Evolutionary conservation across 2,888 invertebrate species (phyloP).

Genomic region (Scrobipalpa atriplicella): DNA sequence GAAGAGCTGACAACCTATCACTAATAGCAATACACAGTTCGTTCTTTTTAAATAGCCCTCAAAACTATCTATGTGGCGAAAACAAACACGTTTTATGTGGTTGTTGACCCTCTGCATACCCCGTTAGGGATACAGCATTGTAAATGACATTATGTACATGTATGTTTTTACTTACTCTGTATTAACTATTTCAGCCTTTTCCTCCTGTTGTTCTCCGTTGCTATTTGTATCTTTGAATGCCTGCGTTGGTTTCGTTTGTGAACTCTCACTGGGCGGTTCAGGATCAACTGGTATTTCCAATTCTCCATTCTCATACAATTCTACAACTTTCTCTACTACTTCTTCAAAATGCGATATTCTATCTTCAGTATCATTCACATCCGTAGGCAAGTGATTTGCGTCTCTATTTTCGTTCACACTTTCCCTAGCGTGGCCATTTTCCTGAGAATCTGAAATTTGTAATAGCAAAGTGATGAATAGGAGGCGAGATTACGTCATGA

Average conservation of each 20-base stretch:
- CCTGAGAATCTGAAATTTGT: constrained; percentile 43
- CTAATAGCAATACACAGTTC: no score
- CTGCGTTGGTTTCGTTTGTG: background rate
- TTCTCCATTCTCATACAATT: constrained; percentile 38
- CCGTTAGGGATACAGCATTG: no score
- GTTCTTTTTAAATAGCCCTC: no score
- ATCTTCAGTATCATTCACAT: constrained; percentile 41
- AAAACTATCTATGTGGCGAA: no score
- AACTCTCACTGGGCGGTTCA: background rate
- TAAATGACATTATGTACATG: background rate
- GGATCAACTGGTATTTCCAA: background rate
- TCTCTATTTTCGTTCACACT: constrained; percentile 29
- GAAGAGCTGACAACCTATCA: no score
- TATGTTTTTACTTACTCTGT: constrained; percentile 15
- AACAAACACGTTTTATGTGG: no score
- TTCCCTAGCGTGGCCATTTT: constrained; percentile 38
- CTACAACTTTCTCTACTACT: constrained; percentile 64
- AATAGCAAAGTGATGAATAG: constrained; percentile 16
- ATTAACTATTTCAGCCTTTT: background rate
- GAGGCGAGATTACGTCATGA: constrained; percentile 7
- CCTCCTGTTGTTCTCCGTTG: background rate
- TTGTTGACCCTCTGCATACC: no score
- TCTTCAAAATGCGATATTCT: constrained; percentile 58
- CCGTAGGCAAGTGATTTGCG: background rate
- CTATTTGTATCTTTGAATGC: background rate